These are phyloP conservation scores for Polypterus bichir DNA, from an alignment of 2,113 vertebrate genomes.

Conservation along the genomic window DNA sequence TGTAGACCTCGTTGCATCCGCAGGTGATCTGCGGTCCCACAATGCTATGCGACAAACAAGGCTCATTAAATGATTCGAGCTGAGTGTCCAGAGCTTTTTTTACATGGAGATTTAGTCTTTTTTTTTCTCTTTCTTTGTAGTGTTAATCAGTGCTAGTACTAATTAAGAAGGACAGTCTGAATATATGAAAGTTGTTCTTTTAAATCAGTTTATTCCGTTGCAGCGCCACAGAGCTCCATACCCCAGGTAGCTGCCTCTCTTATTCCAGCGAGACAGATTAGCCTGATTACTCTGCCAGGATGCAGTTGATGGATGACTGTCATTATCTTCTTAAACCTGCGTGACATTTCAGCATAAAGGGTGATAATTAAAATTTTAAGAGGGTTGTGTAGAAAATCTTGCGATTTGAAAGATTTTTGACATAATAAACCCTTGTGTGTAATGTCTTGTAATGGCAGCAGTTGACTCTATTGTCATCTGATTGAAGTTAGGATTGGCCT, in stretches of 20 bases:
- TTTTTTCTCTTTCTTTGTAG: background rate
- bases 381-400: slow-evolving; percentile 36
- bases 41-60: no score
- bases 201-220: slow-evolving; percentile 27
- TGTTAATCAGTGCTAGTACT: slow-evolving; percentile 9
- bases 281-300: slow-evolving; percentile 48
- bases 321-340: slow-evolving; percentile 59
- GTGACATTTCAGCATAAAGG: slow-evolving; percentile 46
- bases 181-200: slow-evolving; percentile 20
- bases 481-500: background rate
- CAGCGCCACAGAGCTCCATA: slow-evolving; percentile 30
- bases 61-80: no score
- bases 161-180: slow-evolving; percentile 27
- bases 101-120: background rate
- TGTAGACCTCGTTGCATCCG: no score
- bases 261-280: slow-evolving; percentile 47
- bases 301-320: slow-evolving; percentile 59
- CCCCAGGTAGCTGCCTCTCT: slow-evolving; percentile 38
- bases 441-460: slow-evolving; percentile 9
- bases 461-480: slow-evolving; percentile 7
- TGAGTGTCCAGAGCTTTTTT: no score
- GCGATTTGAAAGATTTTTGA: slow-evolving; percentile 21
- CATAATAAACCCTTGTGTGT: slow-evolving; percentile 14
- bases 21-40: no score
- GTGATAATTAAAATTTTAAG: slow-evolving; percentile 54